A percentile compares a stretch with the other conserved stretches of the same genome.
These are phyloP conservation scores for Sminthurinus signatus DNA, from an alignment of 1,140 invertebrate species.

Conservation along the genomic window DNA sequence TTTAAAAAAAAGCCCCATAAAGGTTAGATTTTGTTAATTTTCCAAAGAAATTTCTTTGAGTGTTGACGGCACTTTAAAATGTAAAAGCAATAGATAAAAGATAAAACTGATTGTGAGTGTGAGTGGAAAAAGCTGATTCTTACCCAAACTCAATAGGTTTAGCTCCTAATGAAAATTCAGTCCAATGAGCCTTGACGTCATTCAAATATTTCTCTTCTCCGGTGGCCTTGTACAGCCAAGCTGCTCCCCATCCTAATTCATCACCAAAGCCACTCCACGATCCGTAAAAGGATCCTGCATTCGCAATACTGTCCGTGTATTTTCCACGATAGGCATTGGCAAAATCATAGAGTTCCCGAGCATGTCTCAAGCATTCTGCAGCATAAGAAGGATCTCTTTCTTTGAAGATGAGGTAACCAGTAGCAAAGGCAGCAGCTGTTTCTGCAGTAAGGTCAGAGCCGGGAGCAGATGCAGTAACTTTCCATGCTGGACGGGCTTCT, in stretches of 20 bases:
- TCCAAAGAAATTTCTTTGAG: no score
- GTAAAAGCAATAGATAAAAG: no score
- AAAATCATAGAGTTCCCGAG: constrained; percentile 56
- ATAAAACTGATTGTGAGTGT: no score
- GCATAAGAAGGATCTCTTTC: constrained; percentile 50
- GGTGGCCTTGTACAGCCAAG: constrained; percentile 57
- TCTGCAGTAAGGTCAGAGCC: constrained; percentile 60
- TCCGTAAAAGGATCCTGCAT: constrained; percentile 52
- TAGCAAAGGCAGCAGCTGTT: constrained; percentile 55
- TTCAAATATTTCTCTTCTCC: constrained; percentile 51
- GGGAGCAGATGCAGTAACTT: constrained; percentile 53
- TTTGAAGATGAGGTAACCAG: constrained; percentile 51
- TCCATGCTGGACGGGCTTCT: constrained; percentile 56
- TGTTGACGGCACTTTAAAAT: no score
- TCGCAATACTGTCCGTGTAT: constrained; percentile 54
- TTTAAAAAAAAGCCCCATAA: no score
- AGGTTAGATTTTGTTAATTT: no score
- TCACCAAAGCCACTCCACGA: constrained; percentile 51
- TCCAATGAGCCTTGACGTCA: constrained; percentile 50
- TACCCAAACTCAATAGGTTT: constrained; percentile 52
- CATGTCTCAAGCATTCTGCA: constrained; percentile 49
- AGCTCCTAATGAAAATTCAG: constrained; percentile 49
- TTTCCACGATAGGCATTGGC: constrained; percentile 52
- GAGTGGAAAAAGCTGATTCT: no score
- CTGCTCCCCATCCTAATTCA: constrained; percentile 57